phyloP scores from a whole-genome alignment of 35 echinoderm and acorn worm genomes.

The Ophioderma brevispina region DNA sequence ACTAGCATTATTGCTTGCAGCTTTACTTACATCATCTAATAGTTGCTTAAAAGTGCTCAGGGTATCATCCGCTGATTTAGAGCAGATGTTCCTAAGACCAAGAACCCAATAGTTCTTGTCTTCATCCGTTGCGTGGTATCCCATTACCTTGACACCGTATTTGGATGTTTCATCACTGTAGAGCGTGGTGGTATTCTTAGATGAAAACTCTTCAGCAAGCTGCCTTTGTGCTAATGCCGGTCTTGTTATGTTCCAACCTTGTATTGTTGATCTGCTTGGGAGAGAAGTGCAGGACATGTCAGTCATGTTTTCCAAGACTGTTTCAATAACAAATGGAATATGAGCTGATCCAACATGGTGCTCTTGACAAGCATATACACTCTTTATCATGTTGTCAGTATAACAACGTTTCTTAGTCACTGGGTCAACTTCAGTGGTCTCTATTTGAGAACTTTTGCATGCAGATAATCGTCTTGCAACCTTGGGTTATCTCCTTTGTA shows the following conservation, averaged over 20 bases:
- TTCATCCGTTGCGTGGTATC: slow-evolving; percentile 5
- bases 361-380: background rate
- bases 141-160: slow-evolving; percentile 23
- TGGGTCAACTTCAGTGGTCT: background rate
- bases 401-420: background rate
- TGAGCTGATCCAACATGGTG: background rate
- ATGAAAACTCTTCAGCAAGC: slow-evolving; percentile 20
- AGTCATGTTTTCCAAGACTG: background rate
- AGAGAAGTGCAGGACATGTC: background rate
- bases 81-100: background rate
- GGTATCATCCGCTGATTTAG: background rate
- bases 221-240: background rate
- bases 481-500: background rate
- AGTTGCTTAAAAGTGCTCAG: background rate
- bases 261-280: slow-evolving; percentile 2
- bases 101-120: background rate
- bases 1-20: background rate
- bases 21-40: slow-evolving; percentile 4
- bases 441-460: background rate
- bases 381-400: background rate
- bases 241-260: background rate
- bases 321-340: background rate
- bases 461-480: background rate
- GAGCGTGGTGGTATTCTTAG: slow-evolving; percentile 9
- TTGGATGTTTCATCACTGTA: slow-evolving; percentile 11